Evolutionary conservation across 2,888 invertebrate species (phyloP), one percentile per base, ranked within the genome.

Genomic region (Alloplasta piceator): DNA sequence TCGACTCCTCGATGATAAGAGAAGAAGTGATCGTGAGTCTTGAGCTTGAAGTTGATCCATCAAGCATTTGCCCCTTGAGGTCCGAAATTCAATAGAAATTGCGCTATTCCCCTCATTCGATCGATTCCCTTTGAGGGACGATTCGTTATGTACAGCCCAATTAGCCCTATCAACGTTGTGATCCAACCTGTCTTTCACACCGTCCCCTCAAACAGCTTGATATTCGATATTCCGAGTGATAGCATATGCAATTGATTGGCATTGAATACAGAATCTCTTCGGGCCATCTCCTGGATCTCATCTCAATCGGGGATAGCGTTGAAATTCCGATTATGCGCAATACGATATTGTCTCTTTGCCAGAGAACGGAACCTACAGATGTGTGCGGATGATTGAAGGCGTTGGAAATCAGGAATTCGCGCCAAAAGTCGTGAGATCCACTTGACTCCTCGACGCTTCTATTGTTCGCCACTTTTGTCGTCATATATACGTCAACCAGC

Each of bases 361-460:
- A n/a, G 12, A 16, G 6, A n/a, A 52, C 52, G 14, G 16, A 52
- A 14, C 12, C 14, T 6, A 6, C 14, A 12, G 14, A 52, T 52
- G 14, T 52, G 12, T 12, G 43, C 10, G 52, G 14, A 26, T 26
- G 55, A 55, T 63, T 10, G 71, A 16, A 7, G 16, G 9, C 60
- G 46, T 72, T 16, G 58, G 67, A 73, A 39, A 55, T 64, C 63
- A n/a, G 16, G 46, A 10, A 64, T 52, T 60, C 38, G 58, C 67
- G 58, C 46, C 60, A 64, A 74, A 38, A 81, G 80, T 70, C 68
- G 55, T 68, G 26, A 58, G 67, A 77, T 56, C 80, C 60, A 68
- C 70, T 74, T 64, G 66, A 78, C 68, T 73, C 14, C 52, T 60
- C 26, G 0, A 36, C 48, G 7, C 48, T 36, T 12, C 41, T 50